Base-by-base conservation (phyloP, 2,113 vertebrate species). In the Poicephalus gulielmi region DNA sequence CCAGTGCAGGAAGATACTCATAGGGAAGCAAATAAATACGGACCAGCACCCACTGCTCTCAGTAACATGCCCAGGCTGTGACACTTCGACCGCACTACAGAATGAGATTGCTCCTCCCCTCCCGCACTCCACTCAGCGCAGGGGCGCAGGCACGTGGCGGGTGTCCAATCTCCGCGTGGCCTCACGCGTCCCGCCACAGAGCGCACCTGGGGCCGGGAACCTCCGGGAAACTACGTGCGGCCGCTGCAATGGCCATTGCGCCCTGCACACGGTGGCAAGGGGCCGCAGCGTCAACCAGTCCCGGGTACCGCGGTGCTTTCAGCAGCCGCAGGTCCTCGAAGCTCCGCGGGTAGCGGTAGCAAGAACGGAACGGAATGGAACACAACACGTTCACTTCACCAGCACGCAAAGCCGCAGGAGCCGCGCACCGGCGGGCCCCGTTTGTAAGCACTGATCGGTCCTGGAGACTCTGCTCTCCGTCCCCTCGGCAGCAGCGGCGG, bases 281-380 rank as follows among this genome's bases (percentile, higher is more conserved):
- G 17, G 30, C 30, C 17, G 5, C 18, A 7, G 30, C 30, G 19
- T 57, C 18, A 33, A 8, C 5, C 31, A 33, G 55, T 19, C 31
- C 31, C 31, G 31, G 53, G 18, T 31, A 33, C 11, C 33, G 53
- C 5, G 4, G 30, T 1, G 17, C 11, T 4, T 55, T 18, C 30
- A 30, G 28, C 17, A 4, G 3, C 18, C 3, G 0, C 11, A 0
- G 7, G 13, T 57, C 18, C 5, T 5, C 12, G 6, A 33, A 57
- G 55, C 19, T n/a, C 8, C 1, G 13, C 19, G 1, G 3, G 13
- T 19, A 22, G 31, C 19, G 8, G 55, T 22, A 19, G 13, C 31
- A 13, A 6, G 52, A 53, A 53, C 11, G 19, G 31, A 9, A 33
- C 3, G 11, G 11, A 50, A 53, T 7, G 19, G 31, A 9, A 33